Base-by-base conservation (phyloP, 2,797 vertebrate species). In the Sebastes glaucus region DNA sequence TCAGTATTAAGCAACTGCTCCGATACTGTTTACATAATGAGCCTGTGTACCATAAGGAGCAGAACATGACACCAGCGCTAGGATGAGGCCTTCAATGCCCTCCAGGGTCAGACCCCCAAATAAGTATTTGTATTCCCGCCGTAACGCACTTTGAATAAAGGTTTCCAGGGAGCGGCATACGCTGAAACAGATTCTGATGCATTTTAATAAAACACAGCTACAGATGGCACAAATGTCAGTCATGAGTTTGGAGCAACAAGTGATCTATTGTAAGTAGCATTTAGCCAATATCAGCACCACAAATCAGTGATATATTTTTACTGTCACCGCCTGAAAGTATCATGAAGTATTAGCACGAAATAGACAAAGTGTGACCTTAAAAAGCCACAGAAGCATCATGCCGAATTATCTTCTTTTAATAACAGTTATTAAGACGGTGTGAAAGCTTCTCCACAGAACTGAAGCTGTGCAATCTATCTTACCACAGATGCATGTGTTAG, bases 151-250 rank as follows among this genome's bases (percentile, higher is more conserved):
- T 42, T 14, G 70, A 71, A 38, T 30, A 14, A 53, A 71, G 80
- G 64, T 77, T 79, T 65, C 81, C 80, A 61, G 74, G 55, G 74
- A 85, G 59, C 1, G 14, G 22, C 38, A 11, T 11, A 63, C 13
- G 20, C 74, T 9, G 27, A 23, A 59, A 62, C 84, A 83, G 80
- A 82, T 87, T 81, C 74, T 69, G 46, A 85, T 79, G 78, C 71
- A 88, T 88, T 84, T 87, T 82, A 86, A 89, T 87, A 83, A 80
- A 88, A 84, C 49, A 35, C 71, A 33, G 68, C 71, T 55, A 57
- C 88, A 87, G 87, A 87, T 86, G 87, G 81, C 77, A 56, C 71
- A 81, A 92, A 88, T 83, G 87, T 86, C 88, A 87, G 28, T 22
- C 38, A 78, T n/a, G 60, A 84, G 55, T 87, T 53, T 30, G 57